A percentile compares a stretch with the other conserved stretches of the same genome.
Conservation (phyloP, 2,797 vertebrate genomes). For the Trachurus trachurus region DNA sequence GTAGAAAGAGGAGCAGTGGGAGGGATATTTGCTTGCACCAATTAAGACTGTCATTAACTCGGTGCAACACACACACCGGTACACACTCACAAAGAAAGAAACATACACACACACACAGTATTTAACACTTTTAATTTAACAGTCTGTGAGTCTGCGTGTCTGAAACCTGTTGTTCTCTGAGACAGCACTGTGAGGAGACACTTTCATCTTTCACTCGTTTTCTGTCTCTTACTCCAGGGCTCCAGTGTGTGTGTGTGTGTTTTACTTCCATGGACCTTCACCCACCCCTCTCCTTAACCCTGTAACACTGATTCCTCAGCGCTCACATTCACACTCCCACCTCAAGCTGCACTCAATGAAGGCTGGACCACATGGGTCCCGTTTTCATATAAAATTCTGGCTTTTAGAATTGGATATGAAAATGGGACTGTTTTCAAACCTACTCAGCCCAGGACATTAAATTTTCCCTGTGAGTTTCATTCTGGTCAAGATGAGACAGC, state of each 20-base stretch:
- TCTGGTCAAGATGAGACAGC: slow-evolving; percentile 12
- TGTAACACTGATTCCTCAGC: slow-evolving; percentile 5
- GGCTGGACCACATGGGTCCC: not conserved
- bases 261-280: slow-evolving; percentile 19
- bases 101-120: slow-evolving; percentile 3
- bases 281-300: slow-evolving; percentile 50
- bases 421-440: slow-evolving; percentile 7
- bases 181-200: slow-evolving; percentile 39
- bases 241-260: slow-evolving; percentile 3
- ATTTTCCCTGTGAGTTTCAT: slow-evolving; percentile 3
- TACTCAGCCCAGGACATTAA: not conserved
- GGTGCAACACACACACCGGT: slow-evolving; percentile 20
- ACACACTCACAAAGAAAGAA: not conserved
- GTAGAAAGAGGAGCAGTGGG: slow-evolving; percentile 71
- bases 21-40: slow-evolving; percentile 70
- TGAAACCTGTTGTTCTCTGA: slow-evolving; percentile 67
- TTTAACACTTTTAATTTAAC: slow-evolving; percentile 66
- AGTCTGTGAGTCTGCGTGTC: slow-evolving; percentile 52
- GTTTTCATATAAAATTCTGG: no score
- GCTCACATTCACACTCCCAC: not conserved
- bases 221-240: slow-evolving; percentile 44
- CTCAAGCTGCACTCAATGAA: not conserved
- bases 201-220: slow-evolving; percentile 45
- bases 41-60: slow-evolving; percentile 77
- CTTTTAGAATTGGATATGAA: slow-evolving; percentile 3